Evolutionary conservation across 2,113 vertebrate species (phyloP).

Genomic region (Copsychus sechellarum): DNA sequence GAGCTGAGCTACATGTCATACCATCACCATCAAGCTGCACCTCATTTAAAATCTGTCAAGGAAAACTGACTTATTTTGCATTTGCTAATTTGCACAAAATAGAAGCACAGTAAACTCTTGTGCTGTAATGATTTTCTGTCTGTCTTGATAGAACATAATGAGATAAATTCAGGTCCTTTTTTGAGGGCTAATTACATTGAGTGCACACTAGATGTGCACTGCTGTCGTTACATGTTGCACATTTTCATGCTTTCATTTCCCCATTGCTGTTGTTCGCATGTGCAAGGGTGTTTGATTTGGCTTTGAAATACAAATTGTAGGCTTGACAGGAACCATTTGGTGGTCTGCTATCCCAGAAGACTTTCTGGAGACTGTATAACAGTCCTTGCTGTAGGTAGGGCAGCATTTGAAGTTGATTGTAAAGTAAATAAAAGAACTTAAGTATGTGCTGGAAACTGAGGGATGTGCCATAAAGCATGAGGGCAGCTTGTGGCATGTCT

Average conservation of each 20-base stretch:
- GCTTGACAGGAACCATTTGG: not conserved
- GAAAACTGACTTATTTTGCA: constrained; percentile 26
- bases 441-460: not conserved
- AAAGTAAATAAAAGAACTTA: not conserved
- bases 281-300: not conserved
- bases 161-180: constrained; percentile 44
- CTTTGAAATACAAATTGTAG: constrained; percentile 2
- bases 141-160: constrained; percentile 52
- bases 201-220: not conserved
- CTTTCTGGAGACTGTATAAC: not conserved
- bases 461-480: not conserved
- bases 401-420: not conserved
- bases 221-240: not conserved
- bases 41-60: constrained; percentile 8
- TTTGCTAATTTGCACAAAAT: constrained; percentile 24
- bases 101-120: not conserved
- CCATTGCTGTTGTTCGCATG: not conserved
- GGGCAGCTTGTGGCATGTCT: not conserved
- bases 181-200: constrained; percentile 52
- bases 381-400: not conserved
- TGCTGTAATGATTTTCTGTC: constrained; percentile 63
- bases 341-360: not conserved
- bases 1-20: not conserved
- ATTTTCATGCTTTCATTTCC: constrained; percentile 7
- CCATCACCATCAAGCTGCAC: not conserved